Conservation (phyloP, 2,888 invertebrate species). For the Cosmopolites sordidus region DNA sequence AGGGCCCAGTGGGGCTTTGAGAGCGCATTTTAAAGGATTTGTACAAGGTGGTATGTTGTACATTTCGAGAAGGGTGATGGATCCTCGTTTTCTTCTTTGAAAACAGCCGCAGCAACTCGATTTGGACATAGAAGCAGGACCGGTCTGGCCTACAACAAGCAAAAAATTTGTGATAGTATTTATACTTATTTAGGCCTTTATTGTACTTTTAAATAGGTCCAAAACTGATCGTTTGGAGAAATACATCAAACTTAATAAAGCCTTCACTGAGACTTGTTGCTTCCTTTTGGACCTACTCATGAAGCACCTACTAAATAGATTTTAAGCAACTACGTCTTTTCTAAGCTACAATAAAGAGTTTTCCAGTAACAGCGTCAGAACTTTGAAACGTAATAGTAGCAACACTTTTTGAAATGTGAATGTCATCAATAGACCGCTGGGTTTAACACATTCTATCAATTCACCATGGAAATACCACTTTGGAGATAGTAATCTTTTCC, state of each 20-base stretch:
- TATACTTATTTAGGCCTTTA: constrained; percentile 2
- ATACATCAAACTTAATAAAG: no score
- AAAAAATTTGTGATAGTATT: constrained; percentile 17
- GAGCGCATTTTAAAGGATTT: constrained; percentile 42
- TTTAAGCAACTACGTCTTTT: background rate
- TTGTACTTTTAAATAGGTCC: constrained; percentile 7
- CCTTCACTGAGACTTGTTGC: no score
- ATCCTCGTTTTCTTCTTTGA: constrained; percentile 46
- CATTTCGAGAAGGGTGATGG: constrained; percentile 54
- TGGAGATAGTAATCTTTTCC: no score
- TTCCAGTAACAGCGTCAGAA: no score
- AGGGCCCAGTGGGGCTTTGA: constrained; percentile 46
- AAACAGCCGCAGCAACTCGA: constrained; percentile 48
- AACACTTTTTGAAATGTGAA: no score
- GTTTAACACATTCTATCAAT: no score
- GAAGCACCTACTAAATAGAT: background rate
- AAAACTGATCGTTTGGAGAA: background rate
- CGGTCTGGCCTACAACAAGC: constrained; percentile 48
- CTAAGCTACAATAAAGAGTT: no score
- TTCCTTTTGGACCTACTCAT: constrained; percentile 3
- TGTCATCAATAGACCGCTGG: no score
- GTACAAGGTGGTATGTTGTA: constrained; percentile 50
- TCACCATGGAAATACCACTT: no score
- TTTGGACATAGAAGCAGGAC: constrained; percentile 49
- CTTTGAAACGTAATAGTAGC: no score